A percentile compares a stretch with the other conserved stretches of the same genome.
These are phyloP conservation scores for Bos indicus DNA, from an alignment of 2,113 vertebrate genomes.

Conservation along the genomic window DNA sequence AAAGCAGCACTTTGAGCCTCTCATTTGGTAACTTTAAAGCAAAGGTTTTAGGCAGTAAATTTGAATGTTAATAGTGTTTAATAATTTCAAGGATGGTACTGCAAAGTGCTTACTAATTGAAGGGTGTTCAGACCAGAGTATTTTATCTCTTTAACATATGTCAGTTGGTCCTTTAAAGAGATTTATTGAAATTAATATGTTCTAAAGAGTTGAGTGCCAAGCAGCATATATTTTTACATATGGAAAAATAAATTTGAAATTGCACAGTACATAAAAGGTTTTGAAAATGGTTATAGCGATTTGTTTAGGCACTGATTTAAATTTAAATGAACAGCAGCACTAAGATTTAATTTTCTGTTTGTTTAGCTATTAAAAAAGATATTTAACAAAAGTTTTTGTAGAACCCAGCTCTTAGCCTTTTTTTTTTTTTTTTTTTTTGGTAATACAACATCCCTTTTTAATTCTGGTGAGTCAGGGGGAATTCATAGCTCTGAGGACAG, in stretches of 20 bases:
- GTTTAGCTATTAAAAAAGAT: background rate
- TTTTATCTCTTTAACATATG: conserved; percentile 26
- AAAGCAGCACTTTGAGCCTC: background rate
- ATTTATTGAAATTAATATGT: conserved; percentile 53
- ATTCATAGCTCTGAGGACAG: background rate
- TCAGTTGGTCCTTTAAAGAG: conserved; percentile 2
- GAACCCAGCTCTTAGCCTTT: background rate
- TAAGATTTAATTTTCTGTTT: conserved; percentile 6
- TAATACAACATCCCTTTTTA: background rate
- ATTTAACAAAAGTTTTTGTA: background rate
- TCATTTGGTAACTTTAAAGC: background rate
- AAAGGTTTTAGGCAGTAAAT: conserved; percentile 1
- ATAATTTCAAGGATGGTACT: background rate
- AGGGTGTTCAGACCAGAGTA: background rate
- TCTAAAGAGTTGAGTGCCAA: background rate
- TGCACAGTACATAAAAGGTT: background rate
- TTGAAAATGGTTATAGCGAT: background rate
- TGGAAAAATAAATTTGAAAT: conserved; percentile 42
- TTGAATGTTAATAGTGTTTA: background rate
- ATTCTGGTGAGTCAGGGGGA: background rate
- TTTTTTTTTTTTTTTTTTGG: background rate
- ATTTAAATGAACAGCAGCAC: background rate
- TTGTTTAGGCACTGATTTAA: conserved; percentile 31
- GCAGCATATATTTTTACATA: conserved; percentile 26
- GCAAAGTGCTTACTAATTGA: conserved; percentile 9